These are phyloP conservation scores for Macrosteles quadrilineatus DNA, from an alignment of 1,140 invertebrate genomes.

Conservation along the genomic window DNA sequence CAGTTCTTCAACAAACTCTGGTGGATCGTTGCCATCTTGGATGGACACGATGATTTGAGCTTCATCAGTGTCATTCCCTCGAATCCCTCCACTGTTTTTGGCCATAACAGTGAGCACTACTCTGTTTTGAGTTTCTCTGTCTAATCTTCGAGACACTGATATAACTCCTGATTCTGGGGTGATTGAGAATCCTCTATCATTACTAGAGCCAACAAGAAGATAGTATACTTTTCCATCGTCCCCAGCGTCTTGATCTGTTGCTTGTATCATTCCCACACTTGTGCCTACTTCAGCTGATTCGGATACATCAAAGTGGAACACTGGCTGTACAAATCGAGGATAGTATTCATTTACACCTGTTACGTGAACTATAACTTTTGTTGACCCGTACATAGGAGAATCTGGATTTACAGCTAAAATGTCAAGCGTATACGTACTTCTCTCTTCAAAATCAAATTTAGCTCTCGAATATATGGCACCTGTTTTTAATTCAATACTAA, in stretches of 20 bases:
- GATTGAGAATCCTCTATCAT: slow-evolving; percentile 88
- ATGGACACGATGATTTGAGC: slow-evolving; percentile 91
- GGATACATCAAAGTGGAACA: slow-evolving; percentile 92
- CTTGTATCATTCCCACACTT: slow-evolving; percentile 81
- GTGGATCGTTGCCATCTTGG: slow-evolving; percentile 94
- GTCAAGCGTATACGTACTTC: slow-evolving; percentile 73
- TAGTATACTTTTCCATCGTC: slow-evolving; percentile 91
- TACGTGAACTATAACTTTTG: slow-evolving; percentile 73
- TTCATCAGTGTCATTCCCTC: slow-evolving; percentile 93
- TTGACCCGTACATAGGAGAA: slow-evolving; percentile 74
- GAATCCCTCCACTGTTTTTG: slow-evolving; percentile 90
- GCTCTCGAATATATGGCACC: slow-evolving; percentile 75
- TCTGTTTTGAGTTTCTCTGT: slow-evolving; percentile 88
- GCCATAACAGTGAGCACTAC: slow-evolving; percentile 90
- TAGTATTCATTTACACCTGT: slow-evolving; percentile 91
- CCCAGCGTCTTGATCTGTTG: slow-evolving; percentile 90
- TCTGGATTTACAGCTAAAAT: slow-evolving; percentile 88
- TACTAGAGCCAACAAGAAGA: slow-evolving; percentile 89
- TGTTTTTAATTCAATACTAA: slow-evolving; percentile 72
- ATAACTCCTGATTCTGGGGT: slow-evolving; percentile 83
- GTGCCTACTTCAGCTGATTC: slow-evolving; percentile 89
- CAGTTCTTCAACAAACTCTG: slow-evolving; percentile 76
- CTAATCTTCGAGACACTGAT: slow-evolving; percentile 76
- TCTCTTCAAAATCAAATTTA: slow-evolving; percentile 89
- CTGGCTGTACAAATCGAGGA: slow-evolving; percentile 87